Base-by-base conservation (phyloP, 2,888 invertebrate genomes). In the Dichetophora obliterata region DNA sequence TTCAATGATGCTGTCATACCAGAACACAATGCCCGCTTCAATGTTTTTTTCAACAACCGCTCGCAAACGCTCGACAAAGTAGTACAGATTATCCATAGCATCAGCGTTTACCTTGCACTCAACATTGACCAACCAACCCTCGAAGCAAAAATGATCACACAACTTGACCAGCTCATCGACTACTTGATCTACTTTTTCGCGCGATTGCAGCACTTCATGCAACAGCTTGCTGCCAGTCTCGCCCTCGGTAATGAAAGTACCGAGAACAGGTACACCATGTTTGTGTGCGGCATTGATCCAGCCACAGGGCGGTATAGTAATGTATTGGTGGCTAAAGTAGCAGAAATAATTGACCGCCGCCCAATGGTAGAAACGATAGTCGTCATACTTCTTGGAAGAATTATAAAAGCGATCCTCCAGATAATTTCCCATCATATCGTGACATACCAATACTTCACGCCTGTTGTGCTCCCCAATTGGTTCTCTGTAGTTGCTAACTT, bases 91-190 rank as follows among this genome's bases (percentile, higher is more conserved):
- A 5, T 85, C 81, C 82, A 89, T 83, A 31, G 81, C 78, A 70
- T 81, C 16, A 66, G 52, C 19, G 0, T 89, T 86, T 63, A 95
- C 91, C 87, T 91, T 88, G 86, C 98, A 98, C 89, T 99, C 99
- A 78, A 99, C 92, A 87, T 99, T 99, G 24, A 99, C 89, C n/a
- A 99, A 92, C 95, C 98, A 99, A 2, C 99, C 99, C 84, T 99
- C 99, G 85, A 99, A 96, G 78, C 93, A 92, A 84, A 95, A 94
- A 78, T 93, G 91, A 78, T 92, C 90, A 54, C 95, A 93, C 61
- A 98, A 91, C 43, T 91, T 89, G 0, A 94, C 93, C 34, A 98
- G 90, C 37, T 94, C 92, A 65, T 92, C 90, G 0, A 94, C 94
- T 78, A 95, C 92, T 63, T 88, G 89, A 76, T 91, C 90, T 79